Conservation (phyloP, 2,888 invertebrate genomes). For the Acrobasis consociella region DNA sequence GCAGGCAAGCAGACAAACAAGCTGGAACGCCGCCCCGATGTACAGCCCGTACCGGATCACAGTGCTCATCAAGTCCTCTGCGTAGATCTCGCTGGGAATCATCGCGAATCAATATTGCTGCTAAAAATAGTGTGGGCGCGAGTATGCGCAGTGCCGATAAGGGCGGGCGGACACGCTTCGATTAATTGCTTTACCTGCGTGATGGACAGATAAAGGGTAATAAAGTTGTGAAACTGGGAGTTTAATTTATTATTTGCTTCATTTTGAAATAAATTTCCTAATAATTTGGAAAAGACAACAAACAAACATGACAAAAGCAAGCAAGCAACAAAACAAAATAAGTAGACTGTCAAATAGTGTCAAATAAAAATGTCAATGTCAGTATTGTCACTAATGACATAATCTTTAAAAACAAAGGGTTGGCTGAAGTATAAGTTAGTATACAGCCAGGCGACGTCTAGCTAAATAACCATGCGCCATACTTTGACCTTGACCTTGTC, state of each 20-base stretch:
- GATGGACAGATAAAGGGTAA: background rate
- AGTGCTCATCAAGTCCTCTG: slow-evolving; percentile 88
- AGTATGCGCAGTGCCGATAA: slow-evolving; percentile 5
- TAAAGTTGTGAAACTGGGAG: background rate
- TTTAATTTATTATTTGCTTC: background rate
- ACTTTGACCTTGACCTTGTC: too few species aligned
- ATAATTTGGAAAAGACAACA: too few species aligned
- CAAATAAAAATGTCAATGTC: too few species aligned
- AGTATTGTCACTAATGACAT: too few species aligned
- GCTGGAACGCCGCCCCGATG: slow-evolving; percentile 93
- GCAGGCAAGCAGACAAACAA: slow-evolving; percentile 91
- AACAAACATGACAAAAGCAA: too few species aligned
- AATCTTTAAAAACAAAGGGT: too few species aligned
- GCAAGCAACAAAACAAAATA: too few species aligned
- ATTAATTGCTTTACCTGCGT: slow-evolving; percentile 10
- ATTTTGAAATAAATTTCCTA: too few species aligned
- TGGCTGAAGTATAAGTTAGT: too few species aligned
- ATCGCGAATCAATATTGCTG: slow-evolving; percentile 47
- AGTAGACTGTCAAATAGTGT: too few species aligned
- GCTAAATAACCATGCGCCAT: too few species aligned
- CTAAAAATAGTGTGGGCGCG: slow-evolving; percentile 9
- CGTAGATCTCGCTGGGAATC: slow-evolving; percentile 79
- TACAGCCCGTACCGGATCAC: slow-evolving; percentile 91
- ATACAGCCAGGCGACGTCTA: too few species aligned
- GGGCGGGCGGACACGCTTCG: background rate